These are phyloP conservation scores for Lagopus muta DNA, from an alignment of 2,113 vertebrate species.

Conservation along the genomic window DNA sequence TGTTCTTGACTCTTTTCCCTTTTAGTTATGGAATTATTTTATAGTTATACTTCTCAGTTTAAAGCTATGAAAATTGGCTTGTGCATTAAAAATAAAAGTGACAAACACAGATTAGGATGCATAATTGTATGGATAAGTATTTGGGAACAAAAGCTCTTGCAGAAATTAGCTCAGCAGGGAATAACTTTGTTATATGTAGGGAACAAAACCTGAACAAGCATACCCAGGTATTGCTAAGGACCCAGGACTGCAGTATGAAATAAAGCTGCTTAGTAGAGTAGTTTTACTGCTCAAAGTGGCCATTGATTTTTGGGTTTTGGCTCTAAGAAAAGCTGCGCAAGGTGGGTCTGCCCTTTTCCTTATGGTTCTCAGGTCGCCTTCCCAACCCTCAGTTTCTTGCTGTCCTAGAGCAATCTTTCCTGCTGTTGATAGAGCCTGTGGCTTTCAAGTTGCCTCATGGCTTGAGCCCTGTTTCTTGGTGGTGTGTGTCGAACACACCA, in stretches of 20 bases:
- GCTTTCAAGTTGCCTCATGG: background rate
- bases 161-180: background rate
- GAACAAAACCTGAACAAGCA: background rate
- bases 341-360: background rate
- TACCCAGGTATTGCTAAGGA: background rate
- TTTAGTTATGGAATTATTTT: conserved; percentile 75
- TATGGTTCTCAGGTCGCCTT: no score
- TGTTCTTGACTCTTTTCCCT: conserved; percentile 65
- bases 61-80: conserved; percentile 71
- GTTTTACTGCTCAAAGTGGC: background rate
- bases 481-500: fast-evolving
- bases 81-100: conserved; percentile 63
- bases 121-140: conserved; percentile 31
- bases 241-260: background rate
- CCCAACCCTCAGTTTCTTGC: background rate
- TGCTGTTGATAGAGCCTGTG: background rate
- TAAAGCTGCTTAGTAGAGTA: background rate
- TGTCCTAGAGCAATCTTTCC: background rate
- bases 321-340: background rate
- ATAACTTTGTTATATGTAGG: conserved; percentile 10
- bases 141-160: conserved; percentile 14
- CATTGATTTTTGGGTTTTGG: fast-evolving
- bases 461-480: background rate
- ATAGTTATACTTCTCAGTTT: conserved; percentile 73
- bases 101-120: conserved; percentile 47